A percentile compares a stretch with the other conserved stretches of the same genome.
Conservation (phyloP, 2,797 vertebrate species). For the Sparus aurata region DNA sequence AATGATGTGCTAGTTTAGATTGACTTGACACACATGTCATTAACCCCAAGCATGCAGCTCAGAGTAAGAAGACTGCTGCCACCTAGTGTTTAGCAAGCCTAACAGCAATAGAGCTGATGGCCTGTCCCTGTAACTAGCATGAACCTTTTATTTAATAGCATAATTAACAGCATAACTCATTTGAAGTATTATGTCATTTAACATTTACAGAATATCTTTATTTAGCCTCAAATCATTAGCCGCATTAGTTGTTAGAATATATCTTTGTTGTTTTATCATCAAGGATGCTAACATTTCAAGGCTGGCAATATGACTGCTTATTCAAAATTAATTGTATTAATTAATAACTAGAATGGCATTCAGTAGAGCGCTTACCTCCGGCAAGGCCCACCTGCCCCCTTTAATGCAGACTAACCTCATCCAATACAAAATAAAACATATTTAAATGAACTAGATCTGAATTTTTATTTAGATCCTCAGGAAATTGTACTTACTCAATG, state of each 20-base stretch:
- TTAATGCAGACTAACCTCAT: no score
- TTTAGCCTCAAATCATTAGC: not conserved
- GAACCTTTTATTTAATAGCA: not conserved
- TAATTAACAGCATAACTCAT: not conserved
- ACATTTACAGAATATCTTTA: not conserved
- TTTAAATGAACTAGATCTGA: no score
- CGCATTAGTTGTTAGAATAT: not conserved
- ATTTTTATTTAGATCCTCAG: no score
- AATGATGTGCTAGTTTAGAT: not conserved
- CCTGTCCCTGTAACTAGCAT: not conserved
- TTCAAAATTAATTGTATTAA: no score
- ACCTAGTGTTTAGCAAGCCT: conserved; percentile 49
- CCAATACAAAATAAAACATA: no score
- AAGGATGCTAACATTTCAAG: not conserved
- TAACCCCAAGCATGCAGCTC: not conserved
- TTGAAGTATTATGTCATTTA: not conserved
- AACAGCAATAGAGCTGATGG: conserved; percentile 22
- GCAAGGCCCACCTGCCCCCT: no score
- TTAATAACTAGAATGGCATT: no score
- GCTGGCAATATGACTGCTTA: not conserved
- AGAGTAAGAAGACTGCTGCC: conserved; percentile 53
- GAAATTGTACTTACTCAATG: no score
- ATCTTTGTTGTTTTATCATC: not conserved
- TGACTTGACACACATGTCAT: not conserved
- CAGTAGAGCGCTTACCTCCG: no score